Evolutionary conservation across 1,140 invertebrate genomes (phyloP).

Genomic region (Holcopasites calliopsidis): DNA sequence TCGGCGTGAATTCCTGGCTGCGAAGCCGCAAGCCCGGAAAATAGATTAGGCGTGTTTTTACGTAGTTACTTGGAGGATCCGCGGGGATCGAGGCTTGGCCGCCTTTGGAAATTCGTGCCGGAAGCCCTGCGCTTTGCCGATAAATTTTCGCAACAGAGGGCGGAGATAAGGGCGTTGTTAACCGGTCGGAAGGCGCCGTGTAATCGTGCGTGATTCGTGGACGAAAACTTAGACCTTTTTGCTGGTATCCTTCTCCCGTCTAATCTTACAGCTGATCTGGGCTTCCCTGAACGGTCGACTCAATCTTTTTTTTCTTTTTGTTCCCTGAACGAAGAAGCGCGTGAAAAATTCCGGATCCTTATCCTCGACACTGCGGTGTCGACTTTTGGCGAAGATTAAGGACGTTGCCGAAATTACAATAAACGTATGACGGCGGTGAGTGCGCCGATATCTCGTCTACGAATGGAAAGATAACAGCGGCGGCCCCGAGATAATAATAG

Average conservation of each 20-base stretch:
- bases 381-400: too few relatives aligned
- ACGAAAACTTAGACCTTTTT: slow-evolving; percentile 47
- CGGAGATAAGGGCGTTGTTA: slow-evolving; percentile 59
- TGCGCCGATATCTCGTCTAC: background rate
- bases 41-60: slow-evolving; percentile 63
- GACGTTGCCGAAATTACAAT: too few relatives aligned
- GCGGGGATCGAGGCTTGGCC: slow-evolving; percentile 17
- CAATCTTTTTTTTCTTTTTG: background rate
- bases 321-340: background rate
- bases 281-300: background rate
- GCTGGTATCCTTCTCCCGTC: background rate
- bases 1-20: slow-evolving; percentile 16
- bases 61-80: slow-evolving; percentile 55
- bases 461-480: background rate
- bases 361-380: background rate
- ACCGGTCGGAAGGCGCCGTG: slow-evolving; percentile 45
- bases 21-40: slow-evolving; percentile 30
- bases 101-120: slow-evolving; percentile 56
- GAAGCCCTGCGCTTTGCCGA: slow-evolving; percentile 51
- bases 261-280: background rate
- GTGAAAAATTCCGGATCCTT: background rate
- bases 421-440: too few relatives aligned
- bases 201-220: slow-evolving; percentile 56
- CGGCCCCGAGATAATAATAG: background rate
- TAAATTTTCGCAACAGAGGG: slow-evolving; percentile 52